Percentiles rank a stretch among this genome's conserved stretches.
These are phyloP conservation scores for Phaethornis superciliosus DNA, from an alignment of 2,113 vertebrate species.

Conservation along the genomic window DNA sequence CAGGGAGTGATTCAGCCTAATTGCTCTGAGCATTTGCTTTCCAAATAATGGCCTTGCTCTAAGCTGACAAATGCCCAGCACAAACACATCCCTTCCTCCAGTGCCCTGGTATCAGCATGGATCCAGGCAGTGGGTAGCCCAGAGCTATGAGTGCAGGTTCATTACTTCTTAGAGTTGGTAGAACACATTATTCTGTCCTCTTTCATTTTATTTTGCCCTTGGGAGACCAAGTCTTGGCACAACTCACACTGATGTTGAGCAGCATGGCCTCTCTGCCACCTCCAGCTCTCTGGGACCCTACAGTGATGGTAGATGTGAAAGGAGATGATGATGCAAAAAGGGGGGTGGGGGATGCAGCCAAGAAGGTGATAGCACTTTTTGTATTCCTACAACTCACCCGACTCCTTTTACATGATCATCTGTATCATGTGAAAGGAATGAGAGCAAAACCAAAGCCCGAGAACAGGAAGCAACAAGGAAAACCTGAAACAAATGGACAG, in stretches of 20 bases:
- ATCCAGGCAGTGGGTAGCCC: background rate
- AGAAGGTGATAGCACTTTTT: fast-evolving
- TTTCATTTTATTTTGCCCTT: background rate
- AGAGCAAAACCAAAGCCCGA: background rate
- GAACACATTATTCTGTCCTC: fast-evolving
- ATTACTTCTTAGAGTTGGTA: background rate
- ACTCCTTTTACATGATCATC: fast-evolving
- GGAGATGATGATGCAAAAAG: background rate
- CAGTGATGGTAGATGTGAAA: background rate
- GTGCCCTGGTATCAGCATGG: background rate
- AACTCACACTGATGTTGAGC: background rate
- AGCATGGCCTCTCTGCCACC: background rate
- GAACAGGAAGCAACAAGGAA: background rate
- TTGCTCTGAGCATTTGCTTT: constrained; percentile 49
- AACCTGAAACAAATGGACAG: background rate
- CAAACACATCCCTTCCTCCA: background rate
- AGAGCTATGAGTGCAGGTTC: background rate
- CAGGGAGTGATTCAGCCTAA: constrained; percentile 45
- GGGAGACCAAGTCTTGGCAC: background rate
- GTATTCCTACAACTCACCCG: background rate
- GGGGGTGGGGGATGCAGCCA: background rate
- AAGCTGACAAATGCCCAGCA: background rate
- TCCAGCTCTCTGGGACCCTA: background rate
- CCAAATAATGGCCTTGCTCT: constrained; percentile 45
- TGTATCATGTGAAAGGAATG: fast-evolving